Conservation (phyloP, 2,888 invertebrate species). For the Choristoneura rosaceana region DNA sequence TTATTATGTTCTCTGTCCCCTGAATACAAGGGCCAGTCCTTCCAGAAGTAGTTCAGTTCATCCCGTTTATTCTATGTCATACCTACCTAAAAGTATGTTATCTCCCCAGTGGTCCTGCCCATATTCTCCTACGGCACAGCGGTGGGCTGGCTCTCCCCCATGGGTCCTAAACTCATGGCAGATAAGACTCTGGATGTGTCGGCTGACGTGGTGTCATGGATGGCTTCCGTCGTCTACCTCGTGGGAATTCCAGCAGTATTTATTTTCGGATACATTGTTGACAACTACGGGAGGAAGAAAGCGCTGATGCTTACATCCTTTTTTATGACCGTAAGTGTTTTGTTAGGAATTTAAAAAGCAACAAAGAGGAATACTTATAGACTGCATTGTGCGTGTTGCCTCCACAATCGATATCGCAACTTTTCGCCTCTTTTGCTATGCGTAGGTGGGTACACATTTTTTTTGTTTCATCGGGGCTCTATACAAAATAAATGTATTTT, state of each 20-base stretch:
- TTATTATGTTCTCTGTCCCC: too few relatives aligned
- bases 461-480: too few relatives aligned
- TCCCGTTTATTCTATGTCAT: too few relatives aligned
- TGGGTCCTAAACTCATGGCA: conserved; percentile 81
- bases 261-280: conserved; percentile 81
- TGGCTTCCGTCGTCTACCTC: conserved; percentile 84
- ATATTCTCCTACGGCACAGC: conserved; percentile 84
- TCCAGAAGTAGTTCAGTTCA: too few relatives aligned
- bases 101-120: conserved; percentile 80
- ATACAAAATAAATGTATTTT: too few relatives aligned
- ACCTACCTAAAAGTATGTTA: conserved; percentile 3
- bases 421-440: too few relatives aligned
- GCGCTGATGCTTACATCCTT: conserved; percentile 76
- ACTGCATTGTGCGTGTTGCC: too few relatives aligned
- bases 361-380: too few relatives aligned
- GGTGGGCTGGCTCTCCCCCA: conserved; percentile 85
- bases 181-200: conserved; percentile 72
- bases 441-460: too few relatives aligned
- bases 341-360: too few relatives aligned
- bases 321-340: conserved; percentile 71
- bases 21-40: too few relatives aligned
- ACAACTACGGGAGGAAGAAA: conserved; percentile 82
- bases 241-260: conserved; percentile 84
- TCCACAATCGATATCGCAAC: too few relatives aligned
- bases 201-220: conserved; percentile 81